A percentile compares a stretch with the other conserved stretches of the same genome.
phyloP scores from a whole-genome alignment of 1,140 invertebrate genomes.

The Neodiprion pinetum region DNA sequence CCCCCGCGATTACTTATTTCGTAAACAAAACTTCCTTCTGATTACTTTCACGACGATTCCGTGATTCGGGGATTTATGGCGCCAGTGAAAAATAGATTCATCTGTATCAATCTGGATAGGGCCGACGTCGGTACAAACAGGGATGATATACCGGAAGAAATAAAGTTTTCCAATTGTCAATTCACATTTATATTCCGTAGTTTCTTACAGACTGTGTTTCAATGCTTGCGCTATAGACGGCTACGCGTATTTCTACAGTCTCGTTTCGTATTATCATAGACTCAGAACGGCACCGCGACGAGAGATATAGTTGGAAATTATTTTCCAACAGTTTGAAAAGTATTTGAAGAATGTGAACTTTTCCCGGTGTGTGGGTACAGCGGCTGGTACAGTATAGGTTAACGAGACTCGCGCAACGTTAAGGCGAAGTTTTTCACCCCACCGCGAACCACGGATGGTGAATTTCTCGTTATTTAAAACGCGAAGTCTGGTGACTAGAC shows the following conservation, averaged over 20 bases:
- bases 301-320: background rate
- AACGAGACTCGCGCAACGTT: background rate
- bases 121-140: no score
- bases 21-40: background rate
- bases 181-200: background rate
- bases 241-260: no score
- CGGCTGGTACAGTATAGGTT: background rate
- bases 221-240: no score
- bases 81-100: no score
- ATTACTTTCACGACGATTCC: background rate
- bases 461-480: constrained; percentile 6
- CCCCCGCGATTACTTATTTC: background rate
- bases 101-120: no score
- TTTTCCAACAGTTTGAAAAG: background rate
- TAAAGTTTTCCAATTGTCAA: background rate
- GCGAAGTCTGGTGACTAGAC: background rate
- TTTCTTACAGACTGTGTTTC: no score
- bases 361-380: background rate
- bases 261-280: background rate
- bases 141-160: no score
- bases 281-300: background rate
- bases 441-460: background rate
- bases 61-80: background rate
- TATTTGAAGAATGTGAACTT: constrained; percentile 1
- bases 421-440: background rate